These are phyloP conservation scores for Colletes gigas DNA, from an alignment of 1,140 invertebrate species.

Conservation along the genomic window DNA sequence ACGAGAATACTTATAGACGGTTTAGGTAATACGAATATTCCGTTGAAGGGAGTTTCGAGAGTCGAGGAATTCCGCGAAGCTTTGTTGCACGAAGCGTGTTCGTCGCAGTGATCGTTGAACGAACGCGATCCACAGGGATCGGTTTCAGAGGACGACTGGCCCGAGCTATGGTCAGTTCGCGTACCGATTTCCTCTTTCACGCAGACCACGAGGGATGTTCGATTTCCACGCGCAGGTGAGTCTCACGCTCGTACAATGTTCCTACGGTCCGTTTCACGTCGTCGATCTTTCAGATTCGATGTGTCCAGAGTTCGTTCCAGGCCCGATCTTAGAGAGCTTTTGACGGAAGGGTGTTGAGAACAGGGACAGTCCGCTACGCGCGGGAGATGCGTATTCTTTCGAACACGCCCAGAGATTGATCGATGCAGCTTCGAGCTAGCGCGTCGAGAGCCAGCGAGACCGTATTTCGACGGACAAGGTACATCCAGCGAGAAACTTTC, in stretches of 20 bases:
- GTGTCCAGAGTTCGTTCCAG: not conserved
- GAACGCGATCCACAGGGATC: constrained; percentile 8
- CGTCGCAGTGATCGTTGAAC: not conserved
- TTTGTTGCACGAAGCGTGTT: not conserved
- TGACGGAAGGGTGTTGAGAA: not conserved
- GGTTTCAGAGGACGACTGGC: not conserved
- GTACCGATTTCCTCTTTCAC: constrained; percentile 34
- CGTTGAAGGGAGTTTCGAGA: not conserved
- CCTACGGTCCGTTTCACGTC: not conserved
- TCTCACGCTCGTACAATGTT: not conserved
- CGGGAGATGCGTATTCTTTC: not conserved
- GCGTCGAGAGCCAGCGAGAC: not conserved
- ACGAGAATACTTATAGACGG: constrained; percentile 69
- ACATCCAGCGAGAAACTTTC: constrained; percentile 25
- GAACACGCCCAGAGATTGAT: not conserved
- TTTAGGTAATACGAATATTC: constrained; percentile 2
- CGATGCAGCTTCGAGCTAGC: not conserved
- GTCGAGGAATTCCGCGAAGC: not conserved
- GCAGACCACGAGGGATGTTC: constrained; percentile 4
- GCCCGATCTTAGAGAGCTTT: not conserved
- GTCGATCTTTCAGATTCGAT: constrained; percentile 30
- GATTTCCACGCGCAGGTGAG: constrained; percentile 33
- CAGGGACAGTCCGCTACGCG: not conserved
- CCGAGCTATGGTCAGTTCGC: constrained; percentile 25
- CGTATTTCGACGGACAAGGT: constrained; percentile 28